Evolutionary conservation across 2,797 vertebrate species (phyloP).

Genomic region (Microchirus variegatus): DNA sequence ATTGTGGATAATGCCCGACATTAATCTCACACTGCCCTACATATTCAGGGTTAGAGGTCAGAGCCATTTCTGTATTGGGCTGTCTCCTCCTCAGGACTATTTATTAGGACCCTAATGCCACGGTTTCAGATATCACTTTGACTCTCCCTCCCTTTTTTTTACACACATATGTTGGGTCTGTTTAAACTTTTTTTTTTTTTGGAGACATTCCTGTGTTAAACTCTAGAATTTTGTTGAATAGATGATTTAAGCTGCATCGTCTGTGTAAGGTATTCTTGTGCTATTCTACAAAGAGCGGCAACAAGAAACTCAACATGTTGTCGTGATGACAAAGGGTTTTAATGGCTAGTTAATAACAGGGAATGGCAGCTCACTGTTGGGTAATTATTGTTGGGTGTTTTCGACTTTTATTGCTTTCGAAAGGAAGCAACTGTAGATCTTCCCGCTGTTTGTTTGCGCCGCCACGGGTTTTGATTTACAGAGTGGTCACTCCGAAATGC

Average conservation of each 20-base stretch:
- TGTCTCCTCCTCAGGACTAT: constrained; percentile 37
- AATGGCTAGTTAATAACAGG: constrained; percentile 57
- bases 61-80: constrained; percentile 64
- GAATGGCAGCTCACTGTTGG: constrained; percentile 19
- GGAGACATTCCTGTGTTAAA: constrained; percentile 5
- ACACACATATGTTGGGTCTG: constrained; percentile 9
- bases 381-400: constrained; percentile 41
- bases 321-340: constrained; percentile 37
- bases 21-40: constrained; percentile 76
- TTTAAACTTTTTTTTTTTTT: constrained; percentile 8
- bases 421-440: constrained; percentile 34
- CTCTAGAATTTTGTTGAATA: constrained; percentile 8
- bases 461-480: constrained; percentile 25
- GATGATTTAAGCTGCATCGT: constrained; percentile 7
- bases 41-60: constrained; percentile 70
- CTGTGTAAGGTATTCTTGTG: constrained; percentile 3
- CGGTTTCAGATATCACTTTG: constrained; percentile 52
- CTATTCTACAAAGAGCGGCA: constrained; percentile 20
- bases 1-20: constrained; percentile 70
- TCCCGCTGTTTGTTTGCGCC: constrained; percentile 30
- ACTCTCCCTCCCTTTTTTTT: constrained; percentile 10
- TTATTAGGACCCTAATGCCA: constrained; percentile 45
- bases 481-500: constrained; percentile 28
- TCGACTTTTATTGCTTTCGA: constrained; percentile 26
- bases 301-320: constrained; percentile 25